Conservation (phyloP, 2,797 vertebrate genomes). For the Euthynnus affinis region DNA sequence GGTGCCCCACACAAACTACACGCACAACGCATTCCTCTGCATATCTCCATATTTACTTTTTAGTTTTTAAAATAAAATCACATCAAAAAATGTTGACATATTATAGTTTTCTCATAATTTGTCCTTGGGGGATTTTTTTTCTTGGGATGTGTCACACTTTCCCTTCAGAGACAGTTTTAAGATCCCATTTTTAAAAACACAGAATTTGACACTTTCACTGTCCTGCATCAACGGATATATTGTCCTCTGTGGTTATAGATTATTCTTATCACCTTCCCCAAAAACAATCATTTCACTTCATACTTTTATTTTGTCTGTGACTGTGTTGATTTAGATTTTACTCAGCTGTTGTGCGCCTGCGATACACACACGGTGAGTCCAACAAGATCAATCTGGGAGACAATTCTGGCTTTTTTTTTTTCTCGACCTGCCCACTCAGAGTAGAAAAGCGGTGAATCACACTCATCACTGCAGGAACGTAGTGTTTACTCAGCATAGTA, state of each 20-base stretch:
- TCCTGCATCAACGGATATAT: neutral
- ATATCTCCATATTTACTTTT: neutral
- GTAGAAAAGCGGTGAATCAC: neutral
- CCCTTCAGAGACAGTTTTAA: neutral
- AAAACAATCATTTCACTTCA: neutral
- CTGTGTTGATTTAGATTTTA: neutral
- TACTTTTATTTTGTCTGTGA: neutral
- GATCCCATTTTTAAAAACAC: too few species aligned
- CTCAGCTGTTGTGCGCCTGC: neutral
- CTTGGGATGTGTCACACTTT: too few species aligned
- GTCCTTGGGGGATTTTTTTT: neutral
- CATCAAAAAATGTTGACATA: neutral
- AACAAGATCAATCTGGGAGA: neutral
- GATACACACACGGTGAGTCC: neutral
- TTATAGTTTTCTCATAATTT: neutral
- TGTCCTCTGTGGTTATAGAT: neutral
- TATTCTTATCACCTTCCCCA: neutral
- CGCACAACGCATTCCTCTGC: constrained; percentile 23
- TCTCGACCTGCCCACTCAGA: constrained; percentile 3
- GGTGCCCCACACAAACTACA: constrained; percentile 4
- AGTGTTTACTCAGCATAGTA: neutral
- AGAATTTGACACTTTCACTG: neutral
- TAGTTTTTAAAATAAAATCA: constrained; percentile 3
- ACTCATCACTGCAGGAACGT: constrained; percentile 15
- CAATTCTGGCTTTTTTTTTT: neutral